phyloP scores from a whole-genome alignment of 2,797 vertebrate genomes.

The Crocidura indochinensis region DNA sequence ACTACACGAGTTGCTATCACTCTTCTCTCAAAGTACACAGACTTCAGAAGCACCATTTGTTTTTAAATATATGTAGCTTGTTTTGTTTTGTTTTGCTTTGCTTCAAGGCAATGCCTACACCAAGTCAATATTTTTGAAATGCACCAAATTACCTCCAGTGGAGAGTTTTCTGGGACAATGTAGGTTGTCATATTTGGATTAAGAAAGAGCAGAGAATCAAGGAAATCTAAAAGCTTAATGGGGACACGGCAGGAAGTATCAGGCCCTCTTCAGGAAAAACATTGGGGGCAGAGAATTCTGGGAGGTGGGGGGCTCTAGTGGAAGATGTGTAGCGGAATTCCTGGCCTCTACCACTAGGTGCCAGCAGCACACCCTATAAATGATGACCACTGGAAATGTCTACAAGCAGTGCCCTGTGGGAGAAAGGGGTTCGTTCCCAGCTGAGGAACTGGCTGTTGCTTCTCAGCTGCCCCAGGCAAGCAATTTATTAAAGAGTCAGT shows the following conservation, averaged over 20 bases:
- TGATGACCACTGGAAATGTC: background rate
- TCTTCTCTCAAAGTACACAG: background rate
- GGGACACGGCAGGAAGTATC: too few relatives aligned
- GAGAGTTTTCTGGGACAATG: constrained; percentile 27
- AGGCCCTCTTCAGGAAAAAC: too few relatives aligned
- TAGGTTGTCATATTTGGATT: background rate
- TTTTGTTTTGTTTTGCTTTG: background rate
- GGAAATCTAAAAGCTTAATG: background rate
- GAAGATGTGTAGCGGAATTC: background rate
- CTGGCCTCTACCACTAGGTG: background rate
- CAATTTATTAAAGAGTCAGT: background rate
- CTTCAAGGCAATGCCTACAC: background rate
- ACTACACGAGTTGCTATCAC: too few relatives aligned
- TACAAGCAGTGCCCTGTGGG: background rate
- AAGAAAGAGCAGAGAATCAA: background rate
- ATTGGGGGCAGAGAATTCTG: too few relatives aligned
- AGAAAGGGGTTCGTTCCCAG: rapidly evolving
- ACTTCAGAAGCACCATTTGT: background rate
- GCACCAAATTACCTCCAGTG: background rate
- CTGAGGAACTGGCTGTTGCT: background rate
- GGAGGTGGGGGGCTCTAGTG: too few relatives aligned
- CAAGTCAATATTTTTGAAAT: constrained; percentile 3
- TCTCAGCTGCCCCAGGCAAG: background rate
- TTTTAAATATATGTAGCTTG: background rate
- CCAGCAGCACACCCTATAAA: background rate